These are phyloP conservation scores for Micronycteris hirsuta DNA, from an alignment of 2,113 vertebrate genomes.

Conservation along the genomic window DNA sequence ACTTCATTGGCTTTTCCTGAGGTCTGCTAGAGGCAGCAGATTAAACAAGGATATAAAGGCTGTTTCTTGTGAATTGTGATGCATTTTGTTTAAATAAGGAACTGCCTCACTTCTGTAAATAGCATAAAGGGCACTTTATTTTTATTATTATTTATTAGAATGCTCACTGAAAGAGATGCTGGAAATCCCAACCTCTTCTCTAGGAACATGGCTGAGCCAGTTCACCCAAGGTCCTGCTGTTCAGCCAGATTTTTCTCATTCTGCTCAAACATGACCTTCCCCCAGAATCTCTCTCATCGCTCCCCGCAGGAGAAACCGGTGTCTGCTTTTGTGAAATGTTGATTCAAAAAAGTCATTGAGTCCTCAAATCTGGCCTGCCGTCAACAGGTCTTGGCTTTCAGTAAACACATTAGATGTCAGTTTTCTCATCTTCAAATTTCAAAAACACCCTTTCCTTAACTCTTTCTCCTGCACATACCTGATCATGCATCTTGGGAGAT, in stretches of 20 bases:
- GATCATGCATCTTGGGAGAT: background rate
- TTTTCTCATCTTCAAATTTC: background rate
- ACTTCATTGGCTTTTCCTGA: background rate
- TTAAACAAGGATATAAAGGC: slow-evolving; percentile 55
- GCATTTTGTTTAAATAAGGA: slow-evolving; percentile 66
- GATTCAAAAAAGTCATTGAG: background rate
- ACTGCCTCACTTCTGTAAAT: slow-evolving; percentile 61
- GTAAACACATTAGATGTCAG: background rate
- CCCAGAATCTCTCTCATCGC: background rate
- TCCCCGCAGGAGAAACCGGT: background rate
- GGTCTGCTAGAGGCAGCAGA: slow-evolving; percentile 52
- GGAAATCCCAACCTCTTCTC: slow-evolving; percentile 28
- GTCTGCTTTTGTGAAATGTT: background rate
- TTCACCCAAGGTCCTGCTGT: background rate
- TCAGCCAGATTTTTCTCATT: background rate
- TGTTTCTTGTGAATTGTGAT: slow-evolving; percentile 47
- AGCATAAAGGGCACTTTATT: slow-evolving; percentile 47
- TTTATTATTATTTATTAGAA: slow-evolving; percentile 65
- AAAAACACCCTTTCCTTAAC: background rate
- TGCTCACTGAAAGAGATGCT: background rate
- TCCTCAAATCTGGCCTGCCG: background rate
- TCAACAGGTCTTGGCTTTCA: background rate
- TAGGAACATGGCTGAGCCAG: background rate
- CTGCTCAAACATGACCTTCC: background rate
- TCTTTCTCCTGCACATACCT: background rate